Evolutionary conservation across 2,113 vertebrate species (phyloP), one percentile per base, ranked within the genome.

Genomic region (Scomber scombrus): DNA sequence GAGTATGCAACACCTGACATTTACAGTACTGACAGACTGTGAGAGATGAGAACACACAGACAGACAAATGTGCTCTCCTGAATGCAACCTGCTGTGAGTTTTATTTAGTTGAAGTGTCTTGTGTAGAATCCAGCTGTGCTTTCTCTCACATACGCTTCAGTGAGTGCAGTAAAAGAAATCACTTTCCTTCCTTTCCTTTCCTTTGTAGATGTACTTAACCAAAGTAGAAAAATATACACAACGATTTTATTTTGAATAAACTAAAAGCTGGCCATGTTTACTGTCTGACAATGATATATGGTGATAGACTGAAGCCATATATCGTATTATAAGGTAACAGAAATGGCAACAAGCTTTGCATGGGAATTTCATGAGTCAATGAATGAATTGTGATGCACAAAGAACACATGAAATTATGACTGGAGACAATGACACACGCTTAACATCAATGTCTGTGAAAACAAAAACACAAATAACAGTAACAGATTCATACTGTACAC

Each of bases 11-110:
- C 87, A 93, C 82, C 86, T 90, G 88, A 91, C 88, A 86, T 74
- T 87, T 75, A 86, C 87, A 82, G 26, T 75, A 66, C 85, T 76
- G 88, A 93, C 89, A 89, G 81, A 93, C 91, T 80, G 84, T 91
- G 88, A 75, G 76, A 85, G 74, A 94, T 93, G 92, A 87, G 71
- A 87, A 92, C 81, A 84, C 80, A 62, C 81, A 89, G 84, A 94
- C 92, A 86, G 75, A 93, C 86, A 91, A 46, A 91, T 87, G 89
- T 88, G 81, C 83, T 87, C 85, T 89, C 78, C 77, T 80, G 52
- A 82, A 82, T 68, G 71, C 66, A 80, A 13, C 83, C 78, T 82
- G 74, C 73, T 72, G 66, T 23, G 67, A 71, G 58, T 10, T 21
- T 61, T n/a, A 63, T 11, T 74, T 15, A 23, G 71, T 63, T 74